These are phyloP conservation scores for Cirrhinus mrigala DNA, from an alignment of 2,797 vertebrate genomes.

Conservation along the genomic window DNA sequence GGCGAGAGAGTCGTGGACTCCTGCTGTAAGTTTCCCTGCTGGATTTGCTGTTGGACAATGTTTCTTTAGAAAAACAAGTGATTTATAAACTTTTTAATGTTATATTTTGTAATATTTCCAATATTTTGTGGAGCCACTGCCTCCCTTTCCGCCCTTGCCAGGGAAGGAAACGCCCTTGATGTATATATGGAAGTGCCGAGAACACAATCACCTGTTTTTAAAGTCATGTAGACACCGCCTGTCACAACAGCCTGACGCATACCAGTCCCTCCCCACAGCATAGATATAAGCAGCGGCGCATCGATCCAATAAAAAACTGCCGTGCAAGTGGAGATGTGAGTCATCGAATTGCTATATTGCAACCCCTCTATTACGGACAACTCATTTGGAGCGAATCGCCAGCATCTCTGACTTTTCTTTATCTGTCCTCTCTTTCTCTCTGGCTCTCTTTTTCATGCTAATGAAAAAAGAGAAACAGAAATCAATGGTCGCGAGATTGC, in stretches of 20 bases:
- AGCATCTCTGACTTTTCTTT: conserved; percentile 39
- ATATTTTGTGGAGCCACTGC: too few relatives aligned
- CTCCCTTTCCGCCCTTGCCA: too few relatives aligned
- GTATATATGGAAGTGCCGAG: neutral
- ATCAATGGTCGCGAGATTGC: conserved; percentile 70
- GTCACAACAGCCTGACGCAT: neutral
- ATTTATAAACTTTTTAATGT: too few relatives aligned
- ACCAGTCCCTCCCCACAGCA: conserved; percentile 48
- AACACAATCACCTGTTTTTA: conserved; percentile 1
- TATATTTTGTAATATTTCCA: too few relatives aligned
- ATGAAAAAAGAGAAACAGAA: conserved; percentile 65
- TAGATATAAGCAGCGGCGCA: conserved; percentile 50
- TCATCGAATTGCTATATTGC: conserved; percentile 64
- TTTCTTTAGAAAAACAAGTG: too few relatives aligned
- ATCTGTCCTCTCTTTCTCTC: conserved; percentile 36
- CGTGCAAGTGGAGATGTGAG: conserved; percentile 53
- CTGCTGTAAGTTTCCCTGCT: too few relatives aligned
- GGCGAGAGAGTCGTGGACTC: too few relatives aligned
- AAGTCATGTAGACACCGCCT: neutral
- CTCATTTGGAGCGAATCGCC: conserved; percentile 65
- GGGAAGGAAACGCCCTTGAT: too few relatives aligned
- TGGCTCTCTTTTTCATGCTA: conserved; percentile 47
- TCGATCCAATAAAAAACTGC: conserved; percentile 76
- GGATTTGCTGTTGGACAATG: too few relatives aligned
- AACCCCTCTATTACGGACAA: conserved; percentile 64